A percentile compares a stretch with the other conserved stretches of the same genome.
These are phyloP conservation scores for Helicoverpa zea DNA, from an alignment of 1,140 invertebrate genomes.

Conservation along the genomic window DNA sequence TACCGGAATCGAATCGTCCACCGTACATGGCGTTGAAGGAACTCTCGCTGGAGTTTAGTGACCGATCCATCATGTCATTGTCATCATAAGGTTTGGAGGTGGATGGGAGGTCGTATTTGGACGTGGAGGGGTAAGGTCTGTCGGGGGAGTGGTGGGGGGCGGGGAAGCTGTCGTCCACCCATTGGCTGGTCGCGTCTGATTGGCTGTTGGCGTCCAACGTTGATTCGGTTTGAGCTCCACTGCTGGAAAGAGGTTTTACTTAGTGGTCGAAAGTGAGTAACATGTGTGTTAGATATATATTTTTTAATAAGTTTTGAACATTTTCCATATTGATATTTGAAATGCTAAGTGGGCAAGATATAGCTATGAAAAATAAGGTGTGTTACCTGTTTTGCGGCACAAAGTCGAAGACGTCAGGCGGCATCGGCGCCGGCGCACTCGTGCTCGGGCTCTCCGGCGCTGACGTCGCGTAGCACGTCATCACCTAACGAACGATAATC, in stretches of 20 bases:
- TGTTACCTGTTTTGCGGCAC: constrained; percentile 68
- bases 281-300: too few species aligned
- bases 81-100: constrained; percentile 77
- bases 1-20: constrained; percentile 74
- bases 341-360: too few species aligned
- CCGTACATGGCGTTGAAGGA: constrained; percentile 79
- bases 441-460: constrained; percentile 80
- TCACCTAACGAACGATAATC: constrained; percentile 63
- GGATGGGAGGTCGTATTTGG: constrained; percentile 73
- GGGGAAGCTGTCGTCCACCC: constrained; percentile 85
- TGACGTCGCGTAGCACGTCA: constrained; percentile 80
- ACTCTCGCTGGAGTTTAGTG: constrained; percentile 80
- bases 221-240: constrained; percentile 64
- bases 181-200: constrained; percentile 84
- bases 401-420: constrained; percentile 73
- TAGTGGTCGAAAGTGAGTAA: too few species aligned
- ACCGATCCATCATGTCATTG: constrained; percentile 77
- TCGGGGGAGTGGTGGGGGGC: constrained; percentile 61
- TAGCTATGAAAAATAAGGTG: neutral
- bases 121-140: constrained; percentile 59
- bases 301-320: too few species aligned
- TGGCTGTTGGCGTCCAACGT: constrained; percentile 69
- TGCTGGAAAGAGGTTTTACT: constrained; percentile 33
- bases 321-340: too few species aligned
- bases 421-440: constrained; percentile 64